Evolutionary conservation across 1,140 invertebrate species (phyloP).

Genomic region (Plodia interpunctella): DNA sequence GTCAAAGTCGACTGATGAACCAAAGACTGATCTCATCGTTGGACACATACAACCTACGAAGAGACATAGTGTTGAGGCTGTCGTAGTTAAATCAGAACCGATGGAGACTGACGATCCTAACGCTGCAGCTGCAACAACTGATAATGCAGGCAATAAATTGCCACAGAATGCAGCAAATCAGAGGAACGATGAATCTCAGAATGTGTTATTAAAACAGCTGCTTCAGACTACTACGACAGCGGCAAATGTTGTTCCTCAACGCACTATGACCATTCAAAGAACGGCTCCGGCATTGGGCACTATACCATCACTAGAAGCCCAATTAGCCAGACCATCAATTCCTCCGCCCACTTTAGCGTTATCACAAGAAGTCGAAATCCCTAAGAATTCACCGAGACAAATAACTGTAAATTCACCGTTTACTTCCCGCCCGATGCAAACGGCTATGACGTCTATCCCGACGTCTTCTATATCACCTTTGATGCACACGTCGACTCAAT

Average conservation of each 20-base stretch:
- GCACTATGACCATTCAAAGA: conserved; percentile 73
- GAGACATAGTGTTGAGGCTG: conserved; percentile 72
- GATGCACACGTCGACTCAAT: conserved; percentile 69
- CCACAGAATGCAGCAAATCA: conserved; percentile 43
- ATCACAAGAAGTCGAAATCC: conserved; percentile 75
- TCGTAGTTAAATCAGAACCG: conserved; percentile 73
- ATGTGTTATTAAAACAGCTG: conserved; percentile 93
- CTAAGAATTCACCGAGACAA: conserved; percentile 73
- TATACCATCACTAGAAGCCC: conserved; percentile 85
- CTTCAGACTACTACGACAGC: conserved; percentile 88
- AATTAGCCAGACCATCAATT: conserved; percentile 83
- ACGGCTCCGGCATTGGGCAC: conserved; percentile 80
- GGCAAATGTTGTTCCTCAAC: conserved; percentile 70
- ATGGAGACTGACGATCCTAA: conserved; percentile 69
- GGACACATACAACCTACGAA: conserved; percentile 72
- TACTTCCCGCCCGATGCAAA: conserved; percentile 56
- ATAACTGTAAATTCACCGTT: conserved; percentile 64
- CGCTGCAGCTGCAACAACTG: conserved; percentile 27
- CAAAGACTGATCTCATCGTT: conserved; percentile 69
- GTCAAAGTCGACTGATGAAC: conserved; percentile 76
- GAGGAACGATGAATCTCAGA: conserved; percentile 88
- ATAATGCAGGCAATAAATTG: conserved; percentile 37
- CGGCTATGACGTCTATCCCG: conserved; percentile 49
- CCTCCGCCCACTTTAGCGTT: conserved; percentile 76
- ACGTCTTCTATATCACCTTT: conserved; percentile 58